Base-by-base conservation (phyloP, 2,888 invertebrate species). In the Listrodromus nycthemerus region DNA sequence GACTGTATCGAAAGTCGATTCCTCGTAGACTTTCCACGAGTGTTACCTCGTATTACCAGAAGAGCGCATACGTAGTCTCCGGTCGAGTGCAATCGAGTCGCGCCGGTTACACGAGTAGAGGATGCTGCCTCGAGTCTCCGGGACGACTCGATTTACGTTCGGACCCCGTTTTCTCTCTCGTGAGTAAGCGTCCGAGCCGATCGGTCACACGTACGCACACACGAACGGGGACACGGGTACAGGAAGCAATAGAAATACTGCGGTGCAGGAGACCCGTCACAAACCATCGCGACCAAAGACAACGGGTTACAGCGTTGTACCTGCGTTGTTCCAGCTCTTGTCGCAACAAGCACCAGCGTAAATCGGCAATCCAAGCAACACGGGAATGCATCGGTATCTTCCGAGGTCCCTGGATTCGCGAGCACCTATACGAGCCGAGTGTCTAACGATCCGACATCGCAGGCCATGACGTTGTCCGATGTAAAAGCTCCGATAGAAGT, bases 311-410 rank as follows among this genome's bases (percentile, higher is more conserved):
- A 7, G 33, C 73, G 80, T 65, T 80, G 80, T 80, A 77, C 69
- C 65, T 48, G 73, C 69, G 80, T 77, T 77, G 80, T 77, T 74
- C 77, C 74, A 73, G 52, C 67, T 73, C 74, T 33, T 66, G 79
- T 41, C 79, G 80, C 85, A 75, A 80, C 82, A 86, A 83, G 86
- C 84, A 83, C 84, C 83, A 45, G 41, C 77, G 79, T 87, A 89
- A 88, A 89, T 89, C 88, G 86, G 84, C 82, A 88, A 89, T 88
- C 83, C 82, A 85, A 87, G 82, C 85, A 67, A 63, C 63, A 24
- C 76, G 77, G 69, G 77, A 80, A 80, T 74, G 77, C 80, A 55
- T 71, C 71, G 71, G 30, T 67, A 66, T 50, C 58, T 52, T 48
- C 52, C 10, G n/a, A n/a, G 70, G 67, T 63, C 76, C 61, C 80